These are phyloP conservation scores for Tortricodes alternella DNA, from an alignment of 2,888 invertebrate genomes.

Conservation along the genomic window DNA sequence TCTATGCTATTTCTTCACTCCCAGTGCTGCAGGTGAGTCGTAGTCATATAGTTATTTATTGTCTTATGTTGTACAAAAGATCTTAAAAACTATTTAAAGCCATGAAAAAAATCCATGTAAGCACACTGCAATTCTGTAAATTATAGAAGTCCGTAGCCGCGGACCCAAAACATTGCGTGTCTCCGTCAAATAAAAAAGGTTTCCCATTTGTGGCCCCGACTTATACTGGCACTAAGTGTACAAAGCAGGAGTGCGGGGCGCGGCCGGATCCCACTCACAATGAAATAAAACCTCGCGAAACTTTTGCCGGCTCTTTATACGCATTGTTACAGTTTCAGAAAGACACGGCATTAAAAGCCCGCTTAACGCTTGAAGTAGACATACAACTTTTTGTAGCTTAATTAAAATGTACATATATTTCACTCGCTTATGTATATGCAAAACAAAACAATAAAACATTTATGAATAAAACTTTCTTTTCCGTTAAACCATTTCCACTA, in stretches of 20 bases:
- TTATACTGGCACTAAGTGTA: slow-evolving; percentile 60
- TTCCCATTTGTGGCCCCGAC: slow-evolving; percentile 62
- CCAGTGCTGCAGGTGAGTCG: too few relatives aligned
- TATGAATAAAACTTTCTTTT: too few relatives aligned
- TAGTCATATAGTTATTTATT: too few relatives aligned
- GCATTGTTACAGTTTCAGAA: slow-evolving; percentile 51
- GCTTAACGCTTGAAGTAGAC: slow-evolving; percentile 35
- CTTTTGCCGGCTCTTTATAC: slow-evolving; percentile 56
- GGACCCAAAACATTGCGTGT: slow-evolving; percentile 50
- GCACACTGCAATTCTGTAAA: too few relatives aligned
- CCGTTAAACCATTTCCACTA: too few relatives aligned
- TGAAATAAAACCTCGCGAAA: slow-evolving; percentile 60
- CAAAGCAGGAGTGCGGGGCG: slow-evolving; percentile 54
- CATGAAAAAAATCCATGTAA: too few relatives aligned
- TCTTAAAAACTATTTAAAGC: too few relatives aligned
- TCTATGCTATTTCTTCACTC: too few relatives aligned
- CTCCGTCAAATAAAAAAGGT: slow-evolving; percentile 56
- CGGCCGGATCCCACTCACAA: slow-evolving; percentile 51
- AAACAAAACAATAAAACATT: background rate
- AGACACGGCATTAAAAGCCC: slow-evolving; percentile 40
- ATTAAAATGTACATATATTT: background rate
- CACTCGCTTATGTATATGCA: background rate
- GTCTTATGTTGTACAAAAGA: too few relatives aligned
- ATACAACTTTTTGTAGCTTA: slow-evolving; percentile 5
- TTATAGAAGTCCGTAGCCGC: slow-evolving; percentile 16